phyloP scores from a whole-genome alignment of 2,888 invertebrate species.

The Yponomeuta malinellus region DNA sequence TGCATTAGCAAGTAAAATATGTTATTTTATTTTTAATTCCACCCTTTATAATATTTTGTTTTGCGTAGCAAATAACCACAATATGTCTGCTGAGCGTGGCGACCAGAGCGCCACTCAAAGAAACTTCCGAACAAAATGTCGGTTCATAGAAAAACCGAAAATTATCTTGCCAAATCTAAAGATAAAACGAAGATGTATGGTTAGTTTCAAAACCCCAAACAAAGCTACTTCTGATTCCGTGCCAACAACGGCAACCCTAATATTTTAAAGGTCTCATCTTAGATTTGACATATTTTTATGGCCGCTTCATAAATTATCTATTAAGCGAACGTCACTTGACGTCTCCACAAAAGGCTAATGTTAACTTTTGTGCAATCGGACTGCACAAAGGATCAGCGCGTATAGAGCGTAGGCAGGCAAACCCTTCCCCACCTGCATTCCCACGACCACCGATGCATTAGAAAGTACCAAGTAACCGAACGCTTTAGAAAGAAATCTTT shows the following conservation, averaged over 20 bases:
- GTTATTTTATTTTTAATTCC: too few species aligned
- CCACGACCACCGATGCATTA: constrained; percentile 52
- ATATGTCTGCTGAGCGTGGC: constrained; percentile 7
- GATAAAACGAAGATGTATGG: constrained; percentile 41
- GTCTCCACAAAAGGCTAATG: constrained; percentile 60
- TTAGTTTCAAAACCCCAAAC: constrained; percentile 40
- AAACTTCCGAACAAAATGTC: not conserved
- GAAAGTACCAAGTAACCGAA: constrained; percentile 56
- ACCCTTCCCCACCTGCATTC: constrained; percentile 75
- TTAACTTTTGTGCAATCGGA: constrained; percentile 69
- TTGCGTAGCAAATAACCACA: too few species aligned
- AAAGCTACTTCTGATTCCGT: constrained; percentile 15
- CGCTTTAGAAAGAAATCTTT: constrained; percentile 45
- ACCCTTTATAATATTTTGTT: not conserved
- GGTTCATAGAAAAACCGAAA: constrained; percentile 22
- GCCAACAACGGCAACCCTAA: constrained; percentile 53
- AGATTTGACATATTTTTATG: constrained; percentile 44
- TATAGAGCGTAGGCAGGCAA: constrained; percentile 31
- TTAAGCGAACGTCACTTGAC: constrained; percentile 69
- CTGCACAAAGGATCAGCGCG: constrained; percentile 39
- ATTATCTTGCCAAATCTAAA: constrained; percentile 54
- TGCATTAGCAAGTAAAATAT: too few species aligned
- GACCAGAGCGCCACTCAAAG: not conserved
- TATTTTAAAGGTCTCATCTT: constrained; percentile 54
- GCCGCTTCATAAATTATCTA: constrained; percentile 71